These are phyloP conservation scores for Ypsolopha sequella DNA, from an alignment of 2,888 invertebrate genomes.

Conservation along the genomic window DNA sequence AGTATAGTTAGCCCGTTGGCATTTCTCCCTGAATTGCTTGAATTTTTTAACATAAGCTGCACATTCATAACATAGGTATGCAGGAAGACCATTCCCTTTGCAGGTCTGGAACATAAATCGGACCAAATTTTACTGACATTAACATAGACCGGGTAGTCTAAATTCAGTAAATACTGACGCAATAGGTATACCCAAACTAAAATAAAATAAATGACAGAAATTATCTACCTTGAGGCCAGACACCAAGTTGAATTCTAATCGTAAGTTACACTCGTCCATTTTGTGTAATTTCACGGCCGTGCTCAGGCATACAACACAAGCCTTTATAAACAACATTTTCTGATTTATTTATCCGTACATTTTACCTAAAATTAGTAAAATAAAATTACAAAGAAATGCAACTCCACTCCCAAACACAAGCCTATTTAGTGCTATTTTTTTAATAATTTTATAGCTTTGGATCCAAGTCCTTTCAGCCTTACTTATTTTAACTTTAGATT, in stretches of 20 bases:
- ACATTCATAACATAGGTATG: conserved; percentile 49
- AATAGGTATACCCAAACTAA: conserved; percentile 1
- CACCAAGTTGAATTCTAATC: conserved; percentile 38
- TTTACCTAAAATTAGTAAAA: not conserved
- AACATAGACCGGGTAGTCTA: not conserved
- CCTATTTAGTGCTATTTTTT: no score
- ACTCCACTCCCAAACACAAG: no score
- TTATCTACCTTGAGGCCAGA: conserved; percentile 44
- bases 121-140: conserved; percentile 4
- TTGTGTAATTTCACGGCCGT: conserved; percentile 35
- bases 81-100: conserved; percentile 36
- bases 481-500: no score
- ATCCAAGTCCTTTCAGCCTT: no score
- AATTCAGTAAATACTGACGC: not conserved
- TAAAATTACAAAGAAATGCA: no score
- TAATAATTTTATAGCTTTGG: no score
- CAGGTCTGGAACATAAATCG: conserved; percentile 27
- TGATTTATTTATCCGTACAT: conserved; percentile 8
- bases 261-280: conserved; percentile 34
- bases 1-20: conserved; percentile 44
- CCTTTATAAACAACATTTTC: conserved; percentile 42
- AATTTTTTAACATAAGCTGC: conserved; percentile 32
- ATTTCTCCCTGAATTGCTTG: conserved; percentile 43
- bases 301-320: conserved; percentile 48
- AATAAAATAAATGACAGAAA: no score